Conservation (phyloP, 2,113 vertebrate genomes). For the Tylochromis polylepis region DNA sequence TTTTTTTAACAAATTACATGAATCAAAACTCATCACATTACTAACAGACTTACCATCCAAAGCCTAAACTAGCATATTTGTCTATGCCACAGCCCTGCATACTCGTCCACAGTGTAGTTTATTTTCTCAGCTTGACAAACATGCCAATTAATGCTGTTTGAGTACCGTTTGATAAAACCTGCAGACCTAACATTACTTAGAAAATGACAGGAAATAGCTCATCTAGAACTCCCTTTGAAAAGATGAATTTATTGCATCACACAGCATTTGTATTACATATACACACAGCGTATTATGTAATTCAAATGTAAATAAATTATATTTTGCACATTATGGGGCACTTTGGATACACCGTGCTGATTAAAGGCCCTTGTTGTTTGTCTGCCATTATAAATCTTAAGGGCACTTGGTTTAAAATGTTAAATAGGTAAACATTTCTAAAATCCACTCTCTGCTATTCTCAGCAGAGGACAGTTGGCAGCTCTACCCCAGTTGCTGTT, state of each 20-base stretch:
- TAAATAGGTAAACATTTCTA: slow-evolving; percentile 40
- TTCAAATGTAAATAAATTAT: neutral
- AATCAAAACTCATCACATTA: neutral
- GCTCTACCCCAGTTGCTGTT: slow-evolving; percentile 21
- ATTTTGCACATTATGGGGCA: neutral
- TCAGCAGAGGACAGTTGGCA: slow-evolving; percentile 51
- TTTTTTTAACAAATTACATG: neutral
- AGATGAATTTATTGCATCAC: neutral
- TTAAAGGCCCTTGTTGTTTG: neutral
- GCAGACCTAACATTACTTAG: neutral
- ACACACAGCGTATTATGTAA: neutral
- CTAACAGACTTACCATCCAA: neutral
- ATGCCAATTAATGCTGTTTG: neutral
- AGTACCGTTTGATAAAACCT: neutral
- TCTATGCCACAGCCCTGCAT: neutral
- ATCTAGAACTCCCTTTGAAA: neutral
- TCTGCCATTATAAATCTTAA: neutral
- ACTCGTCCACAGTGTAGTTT: neutral
- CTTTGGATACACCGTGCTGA: neutral
- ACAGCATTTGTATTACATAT: neutral
- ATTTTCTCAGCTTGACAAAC: neutral
- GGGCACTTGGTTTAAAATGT: neutral
- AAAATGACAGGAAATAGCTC: neutral
- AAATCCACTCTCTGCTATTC: slow-evolving; percentile 29
- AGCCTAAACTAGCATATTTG: neutral